These are phyloP conservation scores for Selenia dentaria DNA, from an alignment of 2,888 invertebrate genomes.

Conservation along the genomic window DNA sequence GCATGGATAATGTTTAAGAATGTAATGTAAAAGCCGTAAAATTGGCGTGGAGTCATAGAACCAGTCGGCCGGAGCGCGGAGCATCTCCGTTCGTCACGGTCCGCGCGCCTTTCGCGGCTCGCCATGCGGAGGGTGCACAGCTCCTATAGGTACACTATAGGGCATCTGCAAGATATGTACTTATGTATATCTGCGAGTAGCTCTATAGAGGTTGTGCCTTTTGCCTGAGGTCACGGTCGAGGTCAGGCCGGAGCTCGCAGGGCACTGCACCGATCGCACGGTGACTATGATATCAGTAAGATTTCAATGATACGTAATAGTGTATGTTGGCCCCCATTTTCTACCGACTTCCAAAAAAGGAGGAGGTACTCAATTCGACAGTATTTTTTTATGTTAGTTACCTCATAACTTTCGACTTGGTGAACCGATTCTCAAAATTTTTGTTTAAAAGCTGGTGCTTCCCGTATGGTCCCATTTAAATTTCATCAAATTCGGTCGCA, in stretches of 20 bases:
- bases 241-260: constrained; percentile 32
- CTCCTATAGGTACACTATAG: constrained; percentile 2
- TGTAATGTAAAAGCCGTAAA: constrained; percentile 16
- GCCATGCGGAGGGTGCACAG: neutral
- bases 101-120: neutral
- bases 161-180: neutral
- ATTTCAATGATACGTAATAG: neutral
- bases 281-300: constrained; percentile 19
- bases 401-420: no score
- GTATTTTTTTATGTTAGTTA: no score
- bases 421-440: no score
- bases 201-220: constrained; percentile 5
- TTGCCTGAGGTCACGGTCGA: constrained; percentile 40
- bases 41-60: constrained; percentile 14
- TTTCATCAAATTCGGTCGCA: no score
- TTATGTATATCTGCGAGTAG: neutral
- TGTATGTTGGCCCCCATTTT: no score
- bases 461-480: no score
- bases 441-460: no score
- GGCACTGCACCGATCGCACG: constrained; percentile 44
- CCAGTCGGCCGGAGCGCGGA: constrained; percentile 2
- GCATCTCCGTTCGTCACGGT: constrained; percentile 18
- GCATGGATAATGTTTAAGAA: constrained; percentile 9
- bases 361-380: no score
- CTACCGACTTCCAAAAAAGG: no score